These are phyloP conservation scores for Trinorchestia longiramus DNA, from an alignment of 1,140 invertebrate species.

Conservation along the genomic window DNA sequence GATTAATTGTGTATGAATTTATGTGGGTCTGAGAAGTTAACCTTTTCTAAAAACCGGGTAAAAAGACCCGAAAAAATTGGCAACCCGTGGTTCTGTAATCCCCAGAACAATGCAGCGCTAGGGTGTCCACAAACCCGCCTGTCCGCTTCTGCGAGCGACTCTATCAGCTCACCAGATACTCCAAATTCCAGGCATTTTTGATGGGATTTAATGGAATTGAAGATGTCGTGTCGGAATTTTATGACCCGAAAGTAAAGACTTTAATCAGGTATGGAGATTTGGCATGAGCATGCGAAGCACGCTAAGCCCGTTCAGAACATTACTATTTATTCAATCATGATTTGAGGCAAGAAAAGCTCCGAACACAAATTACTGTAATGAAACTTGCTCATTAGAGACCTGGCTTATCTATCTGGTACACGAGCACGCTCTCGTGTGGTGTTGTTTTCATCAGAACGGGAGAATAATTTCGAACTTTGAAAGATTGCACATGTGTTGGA, in stretches of 20 bases:
- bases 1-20: not conserved
- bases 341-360: conserved; percentile 41
- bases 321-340: conserved; percentile 14
- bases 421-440: not conserved
- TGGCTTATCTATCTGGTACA: conserved; percentile 11
- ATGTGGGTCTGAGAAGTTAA: not conserved
- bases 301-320: not conserved
- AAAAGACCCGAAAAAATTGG: not conserved
- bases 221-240: conserved; percentile 38
- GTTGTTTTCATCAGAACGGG: not conserved
- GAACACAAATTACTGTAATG: conserved; percentile 44
- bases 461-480: not conserved
- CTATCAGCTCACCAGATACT: conserved; percentile 26
- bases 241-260: conserved; percentile 49
- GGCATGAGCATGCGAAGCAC: conserved; percentile 41
- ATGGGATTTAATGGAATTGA: conserved; percentile 47
- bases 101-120: not conserved
- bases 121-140: conserved; percentile 7
- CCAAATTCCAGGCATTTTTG: conserved; percentile 33
- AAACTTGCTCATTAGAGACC: conserved; percentile 15
- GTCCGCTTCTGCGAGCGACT: conserved; percentile 21
- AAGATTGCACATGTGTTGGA: not conserved
- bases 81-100: not conserved
- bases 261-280: conserved; percentile 47
- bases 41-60: not conserved